A percentile compares a stretch with the other conserved stretches of the same genome.
phyloP scores from a whole-genome alignment of 2,797 vertebrate species.

The Onychomys leucogaster region DNA sequence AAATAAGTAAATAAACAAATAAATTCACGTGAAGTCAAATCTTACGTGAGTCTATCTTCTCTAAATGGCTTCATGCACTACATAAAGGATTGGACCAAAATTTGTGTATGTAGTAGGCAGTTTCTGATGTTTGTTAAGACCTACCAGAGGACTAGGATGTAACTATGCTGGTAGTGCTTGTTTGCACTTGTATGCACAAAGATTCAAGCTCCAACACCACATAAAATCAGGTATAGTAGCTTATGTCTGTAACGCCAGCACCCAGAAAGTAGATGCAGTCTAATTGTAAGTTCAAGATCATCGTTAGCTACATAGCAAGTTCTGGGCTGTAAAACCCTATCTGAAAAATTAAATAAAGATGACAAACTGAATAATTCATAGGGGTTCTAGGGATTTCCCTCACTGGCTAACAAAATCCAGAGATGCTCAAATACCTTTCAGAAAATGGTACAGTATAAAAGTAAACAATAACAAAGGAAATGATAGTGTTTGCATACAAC shows the following conservation, averaged over 20 bases:
- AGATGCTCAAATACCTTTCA: not conserved
- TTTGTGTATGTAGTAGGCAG: not conserved
- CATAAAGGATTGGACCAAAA: not conserved
- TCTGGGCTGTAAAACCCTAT: not conserved
- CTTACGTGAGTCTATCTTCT: not conserved
- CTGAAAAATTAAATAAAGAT: not conserved
- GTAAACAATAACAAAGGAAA: not conserved
- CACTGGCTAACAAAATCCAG: not conserved
- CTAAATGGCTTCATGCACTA: slow-evolving; percentile 4
- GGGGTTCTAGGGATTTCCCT: not conserved
- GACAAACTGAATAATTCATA: not conserved
- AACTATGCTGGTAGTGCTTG: not conserved
- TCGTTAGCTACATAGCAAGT: not conserved
- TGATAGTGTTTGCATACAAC: not conserved
- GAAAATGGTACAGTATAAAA: not conserved
- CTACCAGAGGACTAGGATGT: not conserved
- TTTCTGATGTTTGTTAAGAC: slow-evolving; percentile 18
- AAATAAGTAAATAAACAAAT: not conserved
- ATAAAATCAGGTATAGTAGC: not conserved
- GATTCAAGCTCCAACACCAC: not conserved
- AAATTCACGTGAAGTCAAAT: not conserved
- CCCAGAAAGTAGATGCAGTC: not conserved
- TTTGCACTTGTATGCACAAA: not conserved
- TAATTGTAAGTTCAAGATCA: not conserved
- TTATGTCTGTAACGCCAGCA: not conserved